Conservation (phyloP, 2,888 invertebrate species). For the Heliconius ismenius region DNA sequence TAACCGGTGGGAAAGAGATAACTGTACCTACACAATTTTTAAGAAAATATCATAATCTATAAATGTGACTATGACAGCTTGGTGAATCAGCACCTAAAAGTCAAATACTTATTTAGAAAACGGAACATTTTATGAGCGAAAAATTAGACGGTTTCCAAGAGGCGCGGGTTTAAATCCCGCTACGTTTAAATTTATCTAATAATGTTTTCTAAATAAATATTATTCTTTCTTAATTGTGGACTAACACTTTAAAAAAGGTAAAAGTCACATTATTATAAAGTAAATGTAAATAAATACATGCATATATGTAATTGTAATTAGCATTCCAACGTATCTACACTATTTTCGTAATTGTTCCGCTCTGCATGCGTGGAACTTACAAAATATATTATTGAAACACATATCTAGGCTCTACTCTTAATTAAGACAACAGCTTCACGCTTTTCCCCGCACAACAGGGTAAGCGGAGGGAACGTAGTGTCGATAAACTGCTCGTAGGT, state of each 20-base stretch:
- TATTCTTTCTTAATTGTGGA: too few relatives aligned
- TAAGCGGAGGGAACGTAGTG: not conserved
- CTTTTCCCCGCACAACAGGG: not conserved
- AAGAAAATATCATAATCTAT: too few relatives aligned
- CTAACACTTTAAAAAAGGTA: too few relatives aligned
- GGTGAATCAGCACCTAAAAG: not conserved
- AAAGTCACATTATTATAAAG: not conserved
- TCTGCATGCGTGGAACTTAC: constrained; percentile 28
- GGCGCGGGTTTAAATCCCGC: too few relatives aligned
- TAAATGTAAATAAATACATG: constrained; percentile 1
- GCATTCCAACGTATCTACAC: constrained; percentile 8
- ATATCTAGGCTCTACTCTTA: not conserved
- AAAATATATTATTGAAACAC: constrained; percentile 19
- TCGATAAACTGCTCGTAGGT: not conserved
- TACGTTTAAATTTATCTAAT: too few relatives aligned
- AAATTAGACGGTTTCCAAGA: too few relatives aligned
- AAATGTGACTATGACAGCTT: not conserved
- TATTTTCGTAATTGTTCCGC: constrained; percentile 31
- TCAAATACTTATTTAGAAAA: too few relatives aligned
- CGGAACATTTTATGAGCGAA: too few relatives aligned
- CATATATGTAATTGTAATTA: not conserved
- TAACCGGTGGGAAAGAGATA: too few relatives aligned
- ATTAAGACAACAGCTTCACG: constrained; percentile 1
- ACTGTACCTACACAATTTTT: too few relatives aligned
- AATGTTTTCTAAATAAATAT: too few relatives aligned